These are phyloP conservation scores for Malurus leucopterus DNA, from an alignment of 2,797 vertebrate species.

Conservation along the genomic window DNA sequence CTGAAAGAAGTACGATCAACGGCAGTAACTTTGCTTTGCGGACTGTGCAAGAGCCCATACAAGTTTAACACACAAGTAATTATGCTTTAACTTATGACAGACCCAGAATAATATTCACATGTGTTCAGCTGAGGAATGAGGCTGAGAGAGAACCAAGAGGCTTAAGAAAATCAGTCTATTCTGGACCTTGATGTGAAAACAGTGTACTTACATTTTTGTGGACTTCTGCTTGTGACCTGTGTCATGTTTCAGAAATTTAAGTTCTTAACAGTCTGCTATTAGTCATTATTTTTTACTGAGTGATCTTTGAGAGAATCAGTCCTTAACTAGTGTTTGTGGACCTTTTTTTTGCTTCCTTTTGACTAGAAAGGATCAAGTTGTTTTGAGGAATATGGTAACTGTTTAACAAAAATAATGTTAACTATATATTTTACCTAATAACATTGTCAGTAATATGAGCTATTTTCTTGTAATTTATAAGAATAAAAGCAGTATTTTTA, in stretches of 20 bases:
- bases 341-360: background rate
- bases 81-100: background rate
- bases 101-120: background rate
- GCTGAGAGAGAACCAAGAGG: background rate
- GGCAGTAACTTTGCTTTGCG: background rate
- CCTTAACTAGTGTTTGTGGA: background rate
- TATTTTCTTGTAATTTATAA: constrained; percentile 55
- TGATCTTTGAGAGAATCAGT: background rate
- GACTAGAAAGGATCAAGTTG: constrained; percentile 14
- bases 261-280: background rate
- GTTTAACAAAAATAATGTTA: constrained; percentile 24
- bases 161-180: background rate
- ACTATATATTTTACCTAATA: constrained; percentile 55
- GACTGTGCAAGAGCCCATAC: background rate
- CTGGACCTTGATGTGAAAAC: background rate
- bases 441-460: constrained; percentile 11
- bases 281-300: constrained; percentile 11
- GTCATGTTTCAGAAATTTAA: background rate
- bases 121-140: background rate
- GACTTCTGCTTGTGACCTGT: background rate
- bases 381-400: constrained; percentile 33
- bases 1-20: fast-evolving
- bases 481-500: constrained; percentile 32
- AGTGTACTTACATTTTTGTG: background rate
- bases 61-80: background rate